These are phyloP conservation scores for Thunnus albacares DNA, from an alignment of 2,797 vertebrate genomes.

Conservation along the genomic window DNA sequence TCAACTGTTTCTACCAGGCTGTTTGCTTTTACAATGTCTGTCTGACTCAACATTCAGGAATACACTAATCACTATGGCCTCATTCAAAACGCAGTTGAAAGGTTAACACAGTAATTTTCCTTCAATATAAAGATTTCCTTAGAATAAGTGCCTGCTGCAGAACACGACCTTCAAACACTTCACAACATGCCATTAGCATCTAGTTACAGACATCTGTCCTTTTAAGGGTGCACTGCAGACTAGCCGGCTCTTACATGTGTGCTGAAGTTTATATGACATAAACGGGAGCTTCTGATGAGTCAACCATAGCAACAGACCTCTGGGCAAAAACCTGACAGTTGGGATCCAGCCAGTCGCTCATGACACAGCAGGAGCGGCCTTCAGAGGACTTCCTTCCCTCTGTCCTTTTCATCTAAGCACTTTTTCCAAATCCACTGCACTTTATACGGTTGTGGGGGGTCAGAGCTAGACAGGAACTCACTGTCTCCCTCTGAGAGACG, in stretches of 20 bases:
- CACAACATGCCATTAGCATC: constrained; percentile 31
- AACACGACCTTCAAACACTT: constrained; percentile 31
- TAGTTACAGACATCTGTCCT: constrained; percentile 44
- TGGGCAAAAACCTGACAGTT: constrained; percentile 29
- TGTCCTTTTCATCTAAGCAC: constrained; percentile 49
- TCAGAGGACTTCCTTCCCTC: constrained; percentile 60
- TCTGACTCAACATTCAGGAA: constrained; percentile 54
- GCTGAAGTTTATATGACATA: constrained; percentile 19
- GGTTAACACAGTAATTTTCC: constrained; percentile 10
- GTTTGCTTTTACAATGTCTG: constrained; percentile 31
- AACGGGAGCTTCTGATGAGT: constrained; percentile 45
- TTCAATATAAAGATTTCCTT: constrained; percentile 37
- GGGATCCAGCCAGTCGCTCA: constrained; percentile 40
- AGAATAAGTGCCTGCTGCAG: constrained; percentile 11
- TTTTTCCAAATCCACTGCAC: constrained; percentile 35
- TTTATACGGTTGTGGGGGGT: constrained; percentile 17
- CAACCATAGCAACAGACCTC: constrained; percentile 39
- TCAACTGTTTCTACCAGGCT: constrained; percentile 15
- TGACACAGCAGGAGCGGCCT: constrained; percentile 52
- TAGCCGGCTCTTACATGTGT: background rate
- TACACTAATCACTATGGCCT: constrained; percentile 29
- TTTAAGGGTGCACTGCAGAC: constrained; percentile 58
- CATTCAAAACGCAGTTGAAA: constrained; percentile 28
- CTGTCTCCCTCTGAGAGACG: constrained; percentile 10
- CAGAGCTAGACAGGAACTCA: constrained; percentile 40